Evolutionary conservation across 2,888 invertebrate species (phyloP).

Genomic region (Rhopalosiphum nymphaeae): DNA sequence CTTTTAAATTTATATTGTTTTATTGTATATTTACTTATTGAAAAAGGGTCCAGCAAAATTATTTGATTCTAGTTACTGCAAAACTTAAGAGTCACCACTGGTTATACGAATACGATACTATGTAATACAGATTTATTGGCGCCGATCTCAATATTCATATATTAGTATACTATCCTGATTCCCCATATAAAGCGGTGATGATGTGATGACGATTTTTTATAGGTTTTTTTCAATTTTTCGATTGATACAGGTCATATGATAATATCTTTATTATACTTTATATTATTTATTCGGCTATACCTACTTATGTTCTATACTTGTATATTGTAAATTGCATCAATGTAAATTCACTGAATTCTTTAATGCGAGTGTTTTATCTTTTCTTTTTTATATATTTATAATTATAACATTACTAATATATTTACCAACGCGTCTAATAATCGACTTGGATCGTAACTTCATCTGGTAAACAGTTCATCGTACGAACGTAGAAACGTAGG

Average conservation of each 20-base stretch:
- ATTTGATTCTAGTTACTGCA: too few relatives aligned
- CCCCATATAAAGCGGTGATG: not conserved
- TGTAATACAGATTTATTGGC: too few relatives aligned
- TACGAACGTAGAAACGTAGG: not conserved
- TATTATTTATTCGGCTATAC: not conserved
- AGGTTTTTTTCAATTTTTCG: not conserved
- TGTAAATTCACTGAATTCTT: not conserved
- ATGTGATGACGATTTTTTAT: not conserved
- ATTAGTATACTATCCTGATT: not conserved
- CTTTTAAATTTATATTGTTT: not conserved
- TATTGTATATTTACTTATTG: too few relatives aligned
- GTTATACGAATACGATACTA: too few relatives aligned
- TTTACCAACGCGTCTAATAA: not conserved
- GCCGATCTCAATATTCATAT: not conserved
- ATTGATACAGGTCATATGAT: not conserved
- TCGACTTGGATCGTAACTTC: not conserved
- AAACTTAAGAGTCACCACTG: too few relatives aligned
- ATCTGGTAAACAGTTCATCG: not conserved
- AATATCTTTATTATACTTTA: not conserved
- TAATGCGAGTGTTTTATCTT: not conserved
- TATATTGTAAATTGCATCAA: not conserved
- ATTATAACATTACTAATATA: too few relatives aligned
- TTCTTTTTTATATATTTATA: not conserved
- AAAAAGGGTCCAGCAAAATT: too few relatives aligned
- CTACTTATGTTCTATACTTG: not conserved